A percentile compares a stretch with the other conserved stretches of the same genome.
Conservation (phyloP, 2,888 invertebrate species). For the Lithophane leautieri region DNA sequence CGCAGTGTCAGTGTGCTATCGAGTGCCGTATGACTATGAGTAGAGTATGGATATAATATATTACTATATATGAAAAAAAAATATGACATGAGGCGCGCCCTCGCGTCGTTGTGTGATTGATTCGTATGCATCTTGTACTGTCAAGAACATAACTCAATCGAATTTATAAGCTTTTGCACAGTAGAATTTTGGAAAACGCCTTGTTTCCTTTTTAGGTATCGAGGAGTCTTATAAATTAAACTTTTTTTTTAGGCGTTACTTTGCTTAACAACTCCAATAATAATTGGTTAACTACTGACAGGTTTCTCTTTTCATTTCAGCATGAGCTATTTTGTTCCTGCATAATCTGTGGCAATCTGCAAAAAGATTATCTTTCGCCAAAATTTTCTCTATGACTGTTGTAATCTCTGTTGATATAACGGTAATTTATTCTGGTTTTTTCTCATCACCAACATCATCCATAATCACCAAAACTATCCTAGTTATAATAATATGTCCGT, state of each 20-base stretch:
- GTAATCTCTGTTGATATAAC: too few species aligned
- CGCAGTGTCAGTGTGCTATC: conserved; percentile 21
- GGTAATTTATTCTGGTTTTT: too few species aligned
- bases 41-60: conserved; percentile 3
- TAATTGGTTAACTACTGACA: not conserved
- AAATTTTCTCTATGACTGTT: too few species aligned
- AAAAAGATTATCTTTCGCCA: not conserved
- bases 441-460: not conserved
- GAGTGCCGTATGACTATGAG: conserved; percentile 10
- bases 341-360: not conserved
- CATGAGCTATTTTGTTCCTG: too few species aligned
- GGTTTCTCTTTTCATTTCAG: not conserved
- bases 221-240: not conserved
- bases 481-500: not conserved
- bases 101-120: conserved; percentile 53
- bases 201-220: not conserved
- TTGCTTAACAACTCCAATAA: not conserved
- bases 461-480: not conserved
- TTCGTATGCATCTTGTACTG: conserved; percentile 56
- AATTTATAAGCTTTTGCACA: not conserved
- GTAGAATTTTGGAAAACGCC: not conserved
- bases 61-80: not conserved
- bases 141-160: not conserved
- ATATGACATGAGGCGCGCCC: conserved; percentile 44
- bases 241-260: not conserved